Conservation (phyloP, 2,888 invertebrate genomes). For the Teleiodes luculella region DNA sequence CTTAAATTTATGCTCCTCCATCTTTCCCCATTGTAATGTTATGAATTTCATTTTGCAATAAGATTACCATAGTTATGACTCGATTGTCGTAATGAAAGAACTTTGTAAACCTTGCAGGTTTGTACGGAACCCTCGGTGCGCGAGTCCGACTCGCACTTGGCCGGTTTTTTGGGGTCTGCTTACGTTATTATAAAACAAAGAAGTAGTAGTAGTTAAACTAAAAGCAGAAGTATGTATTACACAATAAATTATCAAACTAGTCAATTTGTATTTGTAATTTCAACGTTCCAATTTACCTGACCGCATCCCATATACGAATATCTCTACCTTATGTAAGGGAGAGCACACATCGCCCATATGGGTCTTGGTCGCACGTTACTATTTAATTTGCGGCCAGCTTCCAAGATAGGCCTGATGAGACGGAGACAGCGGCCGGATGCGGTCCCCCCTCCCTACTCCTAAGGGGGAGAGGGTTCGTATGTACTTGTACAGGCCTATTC, state of each 20-base stretch:
- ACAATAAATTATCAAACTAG: neutral
- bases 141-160: no score
- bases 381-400: slow-evolving; percentile 71
- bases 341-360: slow-evolving; percentile 23
- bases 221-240: neutral
- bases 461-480: slow-evolving; percentile 34
- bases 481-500: slow-evolving; percentile 62
- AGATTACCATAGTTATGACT: no score
- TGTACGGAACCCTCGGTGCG: no score
- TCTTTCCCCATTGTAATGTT: no score
- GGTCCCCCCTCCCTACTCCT: slow-evolving; percentile 39
- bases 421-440: slow-evolving; percentile 72
- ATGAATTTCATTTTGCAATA: no score
- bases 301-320: neutral
- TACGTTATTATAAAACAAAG: no score
- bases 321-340: slow-evolving; percentile 7
- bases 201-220: neutral
- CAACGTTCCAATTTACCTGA: neutral
- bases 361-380: slow-evolving; percentile 46
- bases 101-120: no score
- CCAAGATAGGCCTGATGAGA: slow-evolving; percentile 74
- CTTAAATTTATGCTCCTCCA: no score
- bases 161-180: no score
- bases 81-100: no score
- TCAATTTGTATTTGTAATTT: slow-evolving; percentile 3